A percentile compares a stretch with the other conserved stretches of the same genome.
phyloP scores from a whole-genome alignment of 2,113 vertebrate genomes.

The Odocoileus hemionus region DNA sequence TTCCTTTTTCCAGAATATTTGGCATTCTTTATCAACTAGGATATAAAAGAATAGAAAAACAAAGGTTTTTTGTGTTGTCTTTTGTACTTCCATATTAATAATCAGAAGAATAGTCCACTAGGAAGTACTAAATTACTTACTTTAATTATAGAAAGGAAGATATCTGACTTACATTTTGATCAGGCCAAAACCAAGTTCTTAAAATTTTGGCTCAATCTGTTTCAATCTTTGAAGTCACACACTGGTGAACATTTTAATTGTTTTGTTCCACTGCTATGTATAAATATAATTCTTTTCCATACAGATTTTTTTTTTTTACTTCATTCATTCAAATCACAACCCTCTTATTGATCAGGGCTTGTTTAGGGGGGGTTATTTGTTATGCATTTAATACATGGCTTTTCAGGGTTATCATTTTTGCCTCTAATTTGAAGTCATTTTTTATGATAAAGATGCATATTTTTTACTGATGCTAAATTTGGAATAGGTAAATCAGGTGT shows the following conservation, averaged over 20 bases:
- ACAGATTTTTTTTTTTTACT: conserved; percentile 1
- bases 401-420: not conserved
- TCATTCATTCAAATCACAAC: not conserved
- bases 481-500: conserved; percentile 84
- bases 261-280: conserved; percentile 96
- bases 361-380: conserved; percentile 56
- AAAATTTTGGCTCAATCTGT: conserved; percentile 87
- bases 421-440: conserved; percentile 1
- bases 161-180: conserved; percentile 90
- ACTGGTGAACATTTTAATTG: conserved; percentile 91
- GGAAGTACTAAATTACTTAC: conserved; percentile 92
- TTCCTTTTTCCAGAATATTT: conserved; percentile 80
- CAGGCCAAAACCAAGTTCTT: conserved; percentile 90
- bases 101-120: conserved; percentile 87
- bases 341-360: conserved; percentile 55
- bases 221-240: conserved; percentile 89
- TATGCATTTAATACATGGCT: conserved; percentile 79
- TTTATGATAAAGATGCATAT: not conserved
- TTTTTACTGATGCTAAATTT: not conserved
- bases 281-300: conserved; percentile 83
- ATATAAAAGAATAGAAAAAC: conserved; percentile 91
- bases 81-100: conserved; percentile 82
- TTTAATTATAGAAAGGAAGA: conserved; percentile 90
- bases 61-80: conserved; percentile 92
- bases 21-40: conserved; percentile 87